Evolutionary conservation across 2,888 invertebrate genomes (phyloP).

Genomic region (Ormyrus labotus): DNA sequence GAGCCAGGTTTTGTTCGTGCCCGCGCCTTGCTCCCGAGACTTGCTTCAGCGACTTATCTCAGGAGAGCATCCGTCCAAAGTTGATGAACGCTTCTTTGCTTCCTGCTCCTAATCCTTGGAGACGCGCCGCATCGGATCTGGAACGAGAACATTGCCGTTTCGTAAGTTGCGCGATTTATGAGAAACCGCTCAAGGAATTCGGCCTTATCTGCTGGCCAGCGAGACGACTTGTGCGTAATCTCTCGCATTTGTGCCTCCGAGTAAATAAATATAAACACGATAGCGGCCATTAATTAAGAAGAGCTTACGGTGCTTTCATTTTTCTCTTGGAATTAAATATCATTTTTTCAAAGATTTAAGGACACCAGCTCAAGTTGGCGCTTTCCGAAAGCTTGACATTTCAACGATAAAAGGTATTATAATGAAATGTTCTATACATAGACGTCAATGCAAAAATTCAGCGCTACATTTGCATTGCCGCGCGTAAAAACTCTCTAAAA

Average conservation of each 20-base stretch:
- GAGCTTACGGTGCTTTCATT: not conserved
- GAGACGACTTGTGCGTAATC: constrained; percentile 15
- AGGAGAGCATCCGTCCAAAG: constrained; percentile 57
- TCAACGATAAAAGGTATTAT: no score
- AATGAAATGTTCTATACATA: no score
- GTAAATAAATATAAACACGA: constrained; percentile 43
- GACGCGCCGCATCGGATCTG: constrained; percentile 27
- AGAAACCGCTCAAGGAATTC: constrained; percentile 4
- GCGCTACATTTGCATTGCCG: no score
- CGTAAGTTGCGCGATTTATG: constrained; percentile 8
- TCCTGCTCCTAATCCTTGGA: not conserved
- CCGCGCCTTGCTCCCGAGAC: constrained; percentile 38
- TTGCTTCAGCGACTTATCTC: constrained; percentile 56
- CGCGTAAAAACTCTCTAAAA: not conserved
- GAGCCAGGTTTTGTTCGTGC: constrained; percentile 20
- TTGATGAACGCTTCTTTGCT: not conserved
- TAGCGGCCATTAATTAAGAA: constrained; percentile 22
- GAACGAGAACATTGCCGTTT: constrained; percentile 4
- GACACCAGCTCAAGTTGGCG: no score
- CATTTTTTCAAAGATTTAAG: no score
- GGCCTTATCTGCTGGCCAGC: constrained; percentile 32
- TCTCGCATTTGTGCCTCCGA: constrained; percentile 19
- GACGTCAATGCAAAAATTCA: no score
- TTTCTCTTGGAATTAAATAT: not conserved
- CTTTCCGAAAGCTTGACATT: no score